phyloP scores from a whole-genome alignment of 2,113 vertebrate species.

The Mola mola region DNA sequence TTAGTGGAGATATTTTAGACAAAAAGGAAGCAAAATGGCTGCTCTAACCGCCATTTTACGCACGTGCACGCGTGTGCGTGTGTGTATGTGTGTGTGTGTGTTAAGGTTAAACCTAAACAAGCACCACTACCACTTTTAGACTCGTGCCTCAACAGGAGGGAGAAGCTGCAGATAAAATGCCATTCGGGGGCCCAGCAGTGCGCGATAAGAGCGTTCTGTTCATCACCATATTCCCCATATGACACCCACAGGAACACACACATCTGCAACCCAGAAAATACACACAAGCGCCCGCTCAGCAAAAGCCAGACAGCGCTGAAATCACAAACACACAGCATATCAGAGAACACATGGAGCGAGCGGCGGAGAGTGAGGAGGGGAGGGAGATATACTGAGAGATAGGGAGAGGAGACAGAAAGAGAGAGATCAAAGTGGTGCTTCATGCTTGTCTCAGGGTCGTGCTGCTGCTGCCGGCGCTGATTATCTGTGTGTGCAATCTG shows the following conservation, averaged over 20 bases:
- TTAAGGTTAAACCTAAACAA: constrained; percentile 34
- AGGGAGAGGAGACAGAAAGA: not conserved
- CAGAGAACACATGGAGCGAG: constrained; percentile 5
- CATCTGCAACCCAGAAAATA: constrained; percentile 5
- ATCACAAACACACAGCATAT: constrained; percentile 28
- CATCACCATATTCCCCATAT: constrained; percentile 8
- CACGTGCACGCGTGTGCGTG: not conserved
- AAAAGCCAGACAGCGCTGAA: constrained; percentile 14
- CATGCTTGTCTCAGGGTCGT: constrained; percentile 18
- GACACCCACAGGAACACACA: not conserved
- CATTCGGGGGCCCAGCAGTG: constrained; percentile 28
- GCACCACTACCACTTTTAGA: constrained; percentile 7
- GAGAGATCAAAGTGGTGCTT: constrained; percentile 31
- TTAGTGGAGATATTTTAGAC: constrained; percentile 9
- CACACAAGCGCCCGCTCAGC: not conserved
- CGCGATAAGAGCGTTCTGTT: constrained; percentile 41
- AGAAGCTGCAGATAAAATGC: constrained; percentile 50
- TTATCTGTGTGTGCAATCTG: constrained; percentile 26
- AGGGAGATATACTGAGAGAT: not conserved
- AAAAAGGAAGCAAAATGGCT: constrained; percentile 12
- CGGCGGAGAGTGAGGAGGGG: not conserved
- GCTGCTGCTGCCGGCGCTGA: constrained; percentile 13
- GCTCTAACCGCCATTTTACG: constrained; percentile 6
- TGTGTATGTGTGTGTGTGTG: constrained; percentile 13
- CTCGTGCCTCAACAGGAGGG: constrained; percentile 11